Base-by-base conservation (phyloP, 2,113 vertebrate genomes). In the Andinoacara biseriatus region DNA sequence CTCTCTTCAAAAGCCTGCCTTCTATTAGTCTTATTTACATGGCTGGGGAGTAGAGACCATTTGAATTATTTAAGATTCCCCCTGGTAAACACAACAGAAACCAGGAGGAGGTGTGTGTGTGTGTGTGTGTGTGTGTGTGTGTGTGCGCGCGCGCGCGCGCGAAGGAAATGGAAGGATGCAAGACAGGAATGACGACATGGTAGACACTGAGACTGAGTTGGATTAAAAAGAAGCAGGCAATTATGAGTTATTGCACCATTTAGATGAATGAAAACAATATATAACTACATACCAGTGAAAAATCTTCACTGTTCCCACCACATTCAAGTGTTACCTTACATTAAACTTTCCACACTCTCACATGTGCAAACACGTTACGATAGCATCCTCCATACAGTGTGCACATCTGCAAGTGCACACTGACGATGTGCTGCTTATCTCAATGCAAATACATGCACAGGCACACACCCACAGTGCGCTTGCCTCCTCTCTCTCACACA, bases 1-100 rank as follows among this genome's bases (percentile, higher is more conserved):
- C 78, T 86, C 86, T 88, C 74, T 90, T 93, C 82, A 93, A 91
- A 92, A 89, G 69, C 75, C 89, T 33, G 54, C 75, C 77, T 93
- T 90, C 83, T 86, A 92, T 91, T 90, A 89, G 87, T 91, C 90
- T 93, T 94, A 92, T 95, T 95, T 95, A 94, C 94, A 95, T 83
- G 83, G 82, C 85, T 76, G 83, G 84, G 85, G 84, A 91, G 87
- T 91, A 86, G 61, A 88, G 87, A 69, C 85, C 18, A 17, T 54
- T 76, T 95, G 79, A 93, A 94, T 94, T 92, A 95, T 95, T 94
- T 84, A 95, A 85, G 74, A 82, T 76, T 82, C 81, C 90, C 88
- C 52, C 80, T 89, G 83, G 86, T 93, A 92, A 92, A 93, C 81
- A 92, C 87, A 90, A 90, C 83, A 91, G 62, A 85, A 78, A 88